phyloP scores from a whole-genome alignment of 1,140 invertebrate genomes.

The Drosophila ironensis region DNA sequence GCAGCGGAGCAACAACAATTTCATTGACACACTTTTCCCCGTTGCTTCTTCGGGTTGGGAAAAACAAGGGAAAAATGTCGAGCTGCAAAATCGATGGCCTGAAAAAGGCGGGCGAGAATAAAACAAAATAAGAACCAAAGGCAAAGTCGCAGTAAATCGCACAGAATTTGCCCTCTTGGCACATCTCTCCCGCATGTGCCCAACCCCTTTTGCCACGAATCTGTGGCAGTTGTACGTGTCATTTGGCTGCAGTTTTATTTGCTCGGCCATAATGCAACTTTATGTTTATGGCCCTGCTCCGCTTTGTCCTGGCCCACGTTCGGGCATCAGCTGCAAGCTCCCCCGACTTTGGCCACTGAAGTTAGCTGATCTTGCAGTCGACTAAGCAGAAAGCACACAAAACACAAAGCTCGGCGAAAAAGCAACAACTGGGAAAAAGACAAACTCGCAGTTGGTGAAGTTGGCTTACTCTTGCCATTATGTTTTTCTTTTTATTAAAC shows the following conservation, averaged over 20 bases:
- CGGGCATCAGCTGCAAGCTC: conserved; percentile 9
- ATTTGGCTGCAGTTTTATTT: conserved; percentile 78
- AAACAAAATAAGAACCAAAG: conserved; percentile 65
- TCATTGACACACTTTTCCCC: conserved; percentile 67
- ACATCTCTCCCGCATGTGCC: neutral
- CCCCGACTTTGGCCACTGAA: conserved; percentile 39
- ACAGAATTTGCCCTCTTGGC: conserved; percentile 30
- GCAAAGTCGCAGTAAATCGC: conserved; percentile 71
- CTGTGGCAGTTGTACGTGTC: conserved; percentile 70
- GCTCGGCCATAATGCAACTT: conserved; percentile 67
- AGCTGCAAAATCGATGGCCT: conserved; percentile 74
- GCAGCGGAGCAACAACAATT: conserved; percentile 58
- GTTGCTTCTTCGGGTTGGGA: conserved; percentile 21
- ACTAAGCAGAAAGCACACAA: conserved; percentile 59
- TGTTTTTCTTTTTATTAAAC: too few relatives aligned
- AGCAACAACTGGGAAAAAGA: conserved; percentile 2
- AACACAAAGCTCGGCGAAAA: conserved; percentile 32
- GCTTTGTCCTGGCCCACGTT: neutral
- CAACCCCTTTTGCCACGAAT: neutral
- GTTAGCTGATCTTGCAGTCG: conserved; percentile 73
- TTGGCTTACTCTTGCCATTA: conserved; percentile 15
- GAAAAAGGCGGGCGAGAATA: conserved; percentile 66
- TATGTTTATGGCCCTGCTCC: conserved; percentile 64
- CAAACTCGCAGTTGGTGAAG: neutral
- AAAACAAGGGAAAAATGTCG: conserved; percentile 51